Percentiles rank a stretch among this genome's conserved stretches.
Evolutionary conservation across 2,113 vertebrate genomes (phyloP).

Genomic region (Shinisaurus crocodilurus): DNA sequence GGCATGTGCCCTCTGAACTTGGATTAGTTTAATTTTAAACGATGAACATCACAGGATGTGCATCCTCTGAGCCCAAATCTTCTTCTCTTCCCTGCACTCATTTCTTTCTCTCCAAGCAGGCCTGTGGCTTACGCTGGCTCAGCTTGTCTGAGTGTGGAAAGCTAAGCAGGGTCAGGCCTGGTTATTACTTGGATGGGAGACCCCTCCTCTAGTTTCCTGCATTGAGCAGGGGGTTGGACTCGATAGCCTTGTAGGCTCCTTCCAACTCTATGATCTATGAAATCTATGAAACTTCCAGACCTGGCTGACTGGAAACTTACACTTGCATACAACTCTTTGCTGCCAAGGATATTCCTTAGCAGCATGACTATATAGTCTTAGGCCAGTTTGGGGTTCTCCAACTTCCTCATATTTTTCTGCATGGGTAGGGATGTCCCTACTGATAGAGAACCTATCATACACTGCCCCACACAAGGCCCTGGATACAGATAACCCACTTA

Average conservation of each 20-base stretch:
- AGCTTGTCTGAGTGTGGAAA: too few species aligned
- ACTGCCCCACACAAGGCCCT: neutral
- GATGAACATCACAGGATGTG: neutral
- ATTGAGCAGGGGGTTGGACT: too few species aligned
- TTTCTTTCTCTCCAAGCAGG: neutral
- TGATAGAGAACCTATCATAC: neutral
- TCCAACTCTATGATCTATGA: too few species aligned
- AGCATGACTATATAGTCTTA: neutral
- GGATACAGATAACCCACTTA: neutral
- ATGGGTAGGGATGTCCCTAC: neutral
- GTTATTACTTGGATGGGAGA: too few species aligned
- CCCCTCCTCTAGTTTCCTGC: too few species aligned
- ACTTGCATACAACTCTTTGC: neutral
- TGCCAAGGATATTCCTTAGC: neutral
- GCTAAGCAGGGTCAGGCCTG: too few species aligned
- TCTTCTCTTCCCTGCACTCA: neutral
- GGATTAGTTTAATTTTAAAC: too few species aligned
- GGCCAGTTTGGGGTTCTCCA: neutral
- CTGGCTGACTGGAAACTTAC: neutral
- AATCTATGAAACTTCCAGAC: neutral
- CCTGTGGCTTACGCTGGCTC: too few species aligned
- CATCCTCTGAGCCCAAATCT: neutral
- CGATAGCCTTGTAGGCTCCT: too few species aligned
- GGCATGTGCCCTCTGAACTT: neutral
- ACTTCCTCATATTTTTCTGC: neutral